Evolutionary conservation across 1,140 invertebrate species (phyloP).

Genomic region (Acromyrmex heyeri): DNA sequence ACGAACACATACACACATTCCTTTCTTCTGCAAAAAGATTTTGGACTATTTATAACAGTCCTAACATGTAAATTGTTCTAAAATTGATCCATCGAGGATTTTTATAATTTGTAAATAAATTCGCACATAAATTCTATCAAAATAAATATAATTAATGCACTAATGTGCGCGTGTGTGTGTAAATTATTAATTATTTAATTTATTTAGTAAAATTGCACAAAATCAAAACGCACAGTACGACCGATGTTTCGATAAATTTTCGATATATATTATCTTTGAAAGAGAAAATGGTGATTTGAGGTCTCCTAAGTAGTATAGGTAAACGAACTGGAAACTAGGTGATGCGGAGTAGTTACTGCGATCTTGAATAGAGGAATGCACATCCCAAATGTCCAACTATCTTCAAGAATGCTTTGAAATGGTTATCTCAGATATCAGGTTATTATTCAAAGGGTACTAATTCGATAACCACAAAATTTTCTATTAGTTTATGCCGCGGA

Average conservation of each 20-base stretch:
- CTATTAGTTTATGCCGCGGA: background rate
- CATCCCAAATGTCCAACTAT: slow-evolving; percentile 46
- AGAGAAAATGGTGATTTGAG: slow-evolving; percentile 30
- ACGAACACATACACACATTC: background rate
- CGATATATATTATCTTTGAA: slow-evolving; percentile 7
- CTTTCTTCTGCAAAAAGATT: background rate
- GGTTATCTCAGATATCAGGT: slow-evolving; percentile 39
- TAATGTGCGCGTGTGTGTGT: background rate
- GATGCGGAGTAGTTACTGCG: slow-evolving; percentile 30
- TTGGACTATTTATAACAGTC: background rate
- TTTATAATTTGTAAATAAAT: background rate
- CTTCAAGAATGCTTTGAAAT: slow-evolving; percentile 49
- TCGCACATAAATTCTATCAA: background rate
- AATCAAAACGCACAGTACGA: background rate
- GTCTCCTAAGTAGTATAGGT: slow-evolving; percentile 16
- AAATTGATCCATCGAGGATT: background rate
- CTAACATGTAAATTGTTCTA: slow-evolving; percentile 12
- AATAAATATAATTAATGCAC: background rate
- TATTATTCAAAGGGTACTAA: slow-evolving; percentile 52
- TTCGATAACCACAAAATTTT: slow-evolving; percentile 30
- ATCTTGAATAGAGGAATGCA: slow-evolving; percentile 53
- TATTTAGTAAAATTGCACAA: background rate
- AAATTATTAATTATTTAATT: background rate
- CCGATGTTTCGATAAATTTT: background rate
- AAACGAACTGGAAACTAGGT: slow-evolving; percentile 31